Conservation (phyloP, 2,113 vertebrate genomes). For the Cyprinus carpio region DNA sequence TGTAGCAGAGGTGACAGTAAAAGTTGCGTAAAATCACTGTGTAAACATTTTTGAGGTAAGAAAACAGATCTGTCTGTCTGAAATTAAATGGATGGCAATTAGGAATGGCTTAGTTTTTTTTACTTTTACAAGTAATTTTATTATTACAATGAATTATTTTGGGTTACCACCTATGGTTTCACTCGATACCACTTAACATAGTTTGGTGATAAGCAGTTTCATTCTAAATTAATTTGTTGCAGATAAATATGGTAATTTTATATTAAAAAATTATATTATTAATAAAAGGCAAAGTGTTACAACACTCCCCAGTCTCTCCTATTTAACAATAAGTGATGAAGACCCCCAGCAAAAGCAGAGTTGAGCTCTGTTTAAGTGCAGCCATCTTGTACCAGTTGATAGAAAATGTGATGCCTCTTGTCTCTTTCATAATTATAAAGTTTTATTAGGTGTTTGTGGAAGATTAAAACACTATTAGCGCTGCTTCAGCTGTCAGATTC, state of each 20-base stretch:
- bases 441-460: conserved; percentile 75
- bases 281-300: not conserved
- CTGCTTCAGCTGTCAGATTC: conserved; percentile 61
- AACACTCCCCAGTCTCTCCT: not conserved
- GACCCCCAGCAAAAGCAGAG: not conserved
- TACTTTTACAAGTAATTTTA: not conserved
- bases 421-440: conserved; percentile 68
- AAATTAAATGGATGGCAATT: not conserved
- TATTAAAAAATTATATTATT: not conserved
- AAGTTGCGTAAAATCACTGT: not conserved
- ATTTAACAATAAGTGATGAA: not conserved
- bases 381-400: conserved; percentile 51
- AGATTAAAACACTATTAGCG: conserved; percentile 78
- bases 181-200: not conserved
- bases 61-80: not conserved
- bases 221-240: not conserved
- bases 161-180: not conserved
- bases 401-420: conserved; percentile 65
- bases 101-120: not conserved
- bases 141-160: not conserved
- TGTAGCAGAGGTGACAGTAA: not conserved
- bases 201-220: no score
- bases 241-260: not conserved
- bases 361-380: not conserved
- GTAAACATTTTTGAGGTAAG: no score